Evolutionary conservation across 2,888 invertebrate genomes (phyloP).

Genomic region (Epistrophe grossulariae): DNA sequence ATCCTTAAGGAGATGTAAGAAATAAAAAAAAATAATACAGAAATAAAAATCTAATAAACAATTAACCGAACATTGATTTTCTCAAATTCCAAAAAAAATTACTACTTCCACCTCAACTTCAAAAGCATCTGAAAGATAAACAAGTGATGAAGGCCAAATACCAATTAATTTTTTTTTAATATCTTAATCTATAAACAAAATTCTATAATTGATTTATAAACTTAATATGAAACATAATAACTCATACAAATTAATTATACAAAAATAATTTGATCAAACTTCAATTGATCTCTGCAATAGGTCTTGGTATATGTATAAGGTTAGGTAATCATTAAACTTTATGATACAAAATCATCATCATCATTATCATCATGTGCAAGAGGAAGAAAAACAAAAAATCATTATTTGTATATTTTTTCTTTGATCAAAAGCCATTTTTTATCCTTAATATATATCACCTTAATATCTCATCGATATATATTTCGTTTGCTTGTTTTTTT

Average conservation of each 20-base stretch:
- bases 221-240: constrained; percentile 1
- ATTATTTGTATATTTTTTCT: constrained; percentile 23
- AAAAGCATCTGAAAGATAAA: constrained; percentile 10
- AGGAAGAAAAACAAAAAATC: background rate
- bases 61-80: background rate
- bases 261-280: constrained; percentile 13
- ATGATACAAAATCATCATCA: constrained; percentile 7
- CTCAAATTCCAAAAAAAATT: background rate
- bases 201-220: background rate
- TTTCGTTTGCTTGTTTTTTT: constrained; percentile 2
- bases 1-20: too few species aligned
- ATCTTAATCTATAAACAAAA: too few species aligned
- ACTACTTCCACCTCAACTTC: background rate
- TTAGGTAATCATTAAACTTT: constrained; percentile 3
- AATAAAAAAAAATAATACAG: background rate
- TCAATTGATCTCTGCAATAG: background rate
- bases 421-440: constrained; percentile 60
- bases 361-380: too few species aligned
- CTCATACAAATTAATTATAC: constrained; percentile 6
- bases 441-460: constrained; percentile 39
- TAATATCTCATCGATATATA: constrained; percentile 64
- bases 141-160: background rate
- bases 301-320: too few species aligned
- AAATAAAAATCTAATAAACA: background rate
- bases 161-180: too few species aligned